A percentile compares a stretch with the other conserved stretches of the same genome.
phyloP scores from a whole-genome alignment of 2,888 invertebrate species.

The Alsophila aescularia region DNA sequence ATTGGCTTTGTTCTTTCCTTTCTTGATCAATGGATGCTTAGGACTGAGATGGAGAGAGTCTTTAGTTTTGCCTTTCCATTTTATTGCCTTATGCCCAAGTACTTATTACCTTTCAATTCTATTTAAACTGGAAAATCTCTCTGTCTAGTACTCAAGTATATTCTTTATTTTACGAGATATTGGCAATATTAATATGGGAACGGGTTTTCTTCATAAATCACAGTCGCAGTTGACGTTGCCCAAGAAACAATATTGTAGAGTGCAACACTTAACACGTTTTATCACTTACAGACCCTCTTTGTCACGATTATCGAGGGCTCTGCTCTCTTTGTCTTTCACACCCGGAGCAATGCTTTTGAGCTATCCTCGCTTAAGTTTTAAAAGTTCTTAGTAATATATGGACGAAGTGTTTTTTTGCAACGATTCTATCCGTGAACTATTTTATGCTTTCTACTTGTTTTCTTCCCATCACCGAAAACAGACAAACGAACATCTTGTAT shows the following conservation, averaged over 20 bases:
- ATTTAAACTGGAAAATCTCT: not conserved
- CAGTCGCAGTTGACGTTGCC: slow-evolving; percentile 17
- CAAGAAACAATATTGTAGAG: slow-evolving; percentile 29
- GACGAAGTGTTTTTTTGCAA: no score
- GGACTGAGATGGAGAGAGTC: no score
- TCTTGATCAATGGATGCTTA: no score
- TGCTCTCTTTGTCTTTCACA: slow-evolving; percentile 8
- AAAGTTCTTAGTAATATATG: slow-evolving; percentile 1
- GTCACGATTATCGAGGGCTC: not conserved
- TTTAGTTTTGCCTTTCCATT: not conserved
- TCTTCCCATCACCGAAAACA: no score
- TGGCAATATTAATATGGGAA: slow-evolving; percentile 22
- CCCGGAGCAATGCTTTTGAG: not conserved
- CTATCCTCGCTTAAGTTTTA: not conserved
- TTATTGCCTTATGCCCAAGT: not conserved
- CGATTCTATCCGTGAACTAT: not conserved
- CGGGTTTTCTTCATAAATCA: slow-evolving; percentile 29
- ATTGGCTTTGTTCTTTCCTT: no score
- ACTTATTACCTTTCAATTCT: not conserved
- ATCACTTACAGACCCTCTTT: slow-evolving; percentile 16
- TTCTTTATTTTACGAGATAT: slow-evolving; percentile 4
- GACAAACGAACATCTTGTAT: no score
- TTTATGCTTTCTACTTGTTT: no score
- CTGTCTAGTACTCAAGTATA: not conserved
- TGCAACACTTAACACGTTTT: slow-evolving; percentile 21